Conservation (phyloP, 2,113 vertebrate species). For the Corythaeola cristata region DNA sequence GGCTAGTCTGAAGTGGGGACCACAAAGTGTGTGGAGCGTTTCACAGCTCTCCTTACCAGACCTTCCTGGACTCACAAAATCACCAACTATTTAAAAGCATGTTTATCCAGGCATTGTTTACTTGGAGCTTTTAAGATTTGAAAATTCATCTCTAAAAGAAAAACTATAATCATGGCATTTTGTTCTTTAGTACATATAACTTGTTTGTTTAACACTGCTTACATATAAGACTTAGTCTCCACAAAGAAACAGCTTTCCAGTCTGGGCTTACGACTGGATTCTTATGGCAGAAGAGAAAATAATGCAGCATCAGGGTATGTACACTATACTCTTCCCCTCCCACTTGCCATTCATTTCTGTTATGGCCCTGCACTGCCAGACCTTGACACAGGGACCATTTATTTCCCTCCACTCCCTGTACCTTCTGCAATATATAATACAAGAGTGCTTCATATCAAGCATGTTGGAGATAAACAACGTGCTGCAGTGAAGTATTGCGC, state of each 20-base stretch:
- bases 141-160: neutral
- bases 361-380: neutral
- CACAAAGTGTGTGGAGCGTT: neutral
- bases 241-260: neutral
- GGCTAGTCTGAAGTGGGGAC: neutral
- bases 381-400: neutral
- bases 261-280: neutral
- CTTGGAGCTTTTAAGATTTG: neutral
- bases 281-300: neutral
- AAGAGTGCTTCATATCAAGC: neutral
- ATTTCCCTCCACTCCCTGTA: rapidly evolving
- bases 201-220: neutral
- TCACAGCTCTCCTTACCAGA: neutral
- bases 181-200: neutral
- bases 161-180: neutral
- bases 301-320: neutral
- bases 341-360: neutral
- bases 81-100: neutral
- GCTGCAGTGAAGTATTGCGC: neutral
- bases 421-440: neutral
- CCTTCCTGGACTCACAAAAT: neutral
- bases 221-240: neutral
- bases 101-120: neutral
- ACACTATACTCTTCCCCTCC: neutral
- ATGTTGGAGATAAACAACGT: neutral